These are phyloP conservation scores for Ictidomys tridecemlineatus DNA, from an alignment of 2,113 vertebrate species.

Conservation along the genomic window DNA sequence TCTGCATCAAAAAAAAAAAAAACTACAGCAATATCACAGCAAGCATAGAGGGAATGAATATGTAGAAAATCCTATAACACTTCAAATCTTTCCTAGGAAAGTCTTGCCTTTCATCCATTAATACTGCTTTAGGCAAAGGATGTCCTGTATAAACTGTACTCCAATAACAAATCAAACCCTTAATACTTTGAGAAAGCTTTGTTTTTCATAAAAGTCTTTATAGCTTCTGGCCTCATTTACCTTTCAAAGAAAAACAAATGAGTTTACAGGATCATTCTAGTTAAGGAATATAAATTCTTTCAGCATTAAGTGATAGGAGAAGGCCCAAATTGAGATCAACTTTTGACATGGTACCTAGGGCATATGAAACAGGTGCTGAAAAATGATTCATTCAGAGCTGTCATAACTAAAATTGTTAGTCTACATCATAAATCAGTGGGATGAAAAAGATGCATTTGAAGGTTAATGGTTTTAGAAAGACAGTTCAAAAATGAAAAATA, in stretches of 20 bases:
- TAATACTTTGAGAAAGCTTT: constrained; percentile 61
- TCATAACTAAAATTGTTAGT: constrained; percentile 48
- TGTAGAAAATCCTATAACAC: constrained; percentile 69
- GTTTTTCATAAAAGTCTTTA: constrained; percentile 54
- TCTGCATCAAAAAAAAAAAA: constrained; percentile 49
- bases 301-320: constrained; percentile 57
- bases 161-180: constrained; percentile 71
- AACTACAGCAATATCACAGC: constrained; percentile 58
- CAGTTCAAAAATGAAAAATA: constrained; percentile 58
- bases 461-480: constrained; percentile 53
- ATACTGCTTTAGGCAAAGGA: constrained; percentile 55
- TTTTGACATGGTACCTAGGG: constrained; percentile 55
- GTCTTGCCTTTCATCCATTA: constrained; percentile 72
- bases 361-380: constrained; percentile 62
- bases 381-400: constrained; percentile 74
- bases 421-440: background rate
- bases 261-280: constrained; percentile 66
- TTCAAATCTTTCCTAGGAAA: constrained; percentile 68
- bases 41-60: constrained; percentile 60
- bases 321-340: constrained; percentile 62
- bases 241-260: constrained; percentile 79
- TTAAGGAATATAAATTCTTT: constrained; percentile 67
- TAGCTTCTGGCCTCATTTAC: constrained; percentile 72
- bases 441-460: constrained; percentile 65
- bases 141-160: constrained; percentile 10